Evolutionary conservation across 2,797 vertebrate species (phyloP).

Genomic region (Halcyon chelicuti): DNA sequence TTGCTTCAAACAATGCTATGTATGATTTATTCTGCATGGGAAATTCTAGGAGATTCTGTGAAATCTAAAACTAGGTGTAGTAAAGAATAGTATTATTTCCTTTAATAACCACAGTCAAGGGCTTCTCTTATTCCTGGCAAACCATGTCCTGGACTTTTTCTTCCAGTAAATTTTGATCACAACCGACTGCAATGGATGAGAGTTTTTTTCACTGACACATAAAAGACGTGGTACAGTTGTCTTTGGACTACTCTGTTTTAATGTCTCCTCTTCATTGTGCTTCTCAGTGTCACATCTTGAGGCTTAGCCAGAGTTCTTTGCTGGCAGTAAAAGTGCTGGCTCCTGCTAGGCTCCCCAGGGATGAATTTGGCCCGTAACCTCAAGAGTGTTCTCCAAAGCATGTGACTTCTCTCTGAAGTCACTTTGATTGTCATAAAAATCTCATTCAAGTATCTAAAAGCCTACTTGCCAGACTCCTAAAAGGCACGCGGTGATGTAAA

Average conservation of each 20-base stretch:
- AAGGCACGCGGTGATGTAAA: background rate
- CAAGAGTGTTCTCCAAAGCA: background rate
- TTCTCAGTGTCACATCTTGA: background rate
- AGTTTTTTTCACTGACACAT: background rate
- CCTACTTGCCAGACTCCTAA: background rate
- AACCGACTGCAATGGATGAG: background rate
- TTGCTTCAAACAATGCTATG: rapidly evolving
- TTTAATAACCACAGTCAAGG: background rate
- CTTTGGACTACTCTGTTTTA: background rate
- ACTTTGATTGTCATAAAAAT: background rate
- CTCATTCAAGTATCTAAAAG: background rate
- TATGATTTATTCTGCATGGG: background rate
- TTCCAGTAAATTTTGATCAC: background rate
- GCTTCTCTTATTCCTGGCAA: background rate
- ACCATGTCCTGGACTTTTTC: background rate
- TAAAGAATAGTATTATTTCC: background rate
- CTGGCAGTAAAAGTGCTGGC: background rate
- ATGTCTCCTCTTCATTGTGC: background rate
- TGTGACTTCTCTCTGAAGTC: background rate
- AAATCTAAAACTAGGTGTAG: background rate
- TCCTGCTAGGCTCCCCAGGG: background rate
- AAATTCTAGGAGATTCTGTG: background rate
- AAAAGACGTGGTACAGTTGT: background rate
- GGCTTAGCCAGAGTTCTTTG: background rate
- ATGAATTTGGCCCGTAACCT: background rate